phyloP scores from a whole-genome alignment of 1,140 invertebrate species.

The Spodoptera frugiperda region DNA sequence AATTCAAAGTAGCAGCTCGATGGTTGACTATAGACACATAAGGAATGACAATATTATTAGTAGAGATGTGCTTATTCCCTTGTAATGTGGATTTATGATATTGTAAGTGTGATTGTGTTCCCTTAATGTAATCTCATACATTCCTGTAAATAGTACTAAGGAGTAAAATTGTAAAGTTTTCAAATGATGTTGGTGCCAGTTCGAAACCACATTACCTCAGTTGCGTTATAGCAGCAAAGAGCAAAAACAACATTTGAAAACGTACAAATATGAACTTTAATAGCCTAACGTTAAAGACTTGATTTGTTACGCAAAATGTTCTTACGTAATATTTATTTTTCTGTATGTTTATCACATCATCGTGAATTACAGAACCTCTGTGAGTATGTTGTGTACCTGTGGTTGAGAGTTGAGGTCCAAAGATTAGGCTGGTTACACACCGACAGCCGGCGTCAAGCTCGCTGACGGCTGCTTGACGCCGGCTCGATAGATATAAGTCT shows the following conservation, averaged over 20 bases:
- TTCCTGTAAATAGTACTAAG: slow-evolving; percentile 18
- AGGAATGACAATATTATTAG: not conserved
- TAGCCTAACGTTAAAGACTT: not conserved
- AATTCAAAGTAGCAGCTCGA: slow-evolving; percentile 34
- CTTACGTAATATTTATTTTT: slow-evolving; percentile 45
- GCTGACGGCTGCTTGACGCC: slow-evolving; percentile 13
- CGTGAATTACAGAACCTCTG: slow-evolving; percentile 39
- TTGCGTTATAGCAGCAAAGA: slow-evolving; percentile 36
- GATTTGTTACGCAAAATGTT: not conserved
- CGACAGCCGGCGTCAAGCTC: not conserved
- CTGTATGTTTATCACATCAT: slow-evolving; percentile 26
- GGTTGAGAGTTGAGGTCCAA: slow-evolving; percentile 23
- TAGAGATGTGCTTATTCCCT: no score
- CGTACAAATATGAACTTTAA: not conserved
- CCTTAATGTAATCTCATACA: not conserved
- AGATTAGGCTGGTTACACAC: slow-evolving; percentile 34
- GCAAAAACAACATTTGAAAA: slow-evolving; percentile 17
- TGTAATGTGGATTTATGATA: no score
- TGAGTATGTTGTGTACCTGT: slow-evolving; percentile 34
- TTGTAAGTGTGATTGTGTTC: no score
- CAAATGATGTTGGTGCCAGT: slow-evolving; percentile 1
- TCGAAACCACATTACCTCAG: slow-evolving; percentile 12
- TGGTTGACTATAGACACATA: not conserved
- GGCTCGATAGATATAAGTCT: slow-evolving; percentile 18
- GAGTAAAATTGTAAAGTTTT: not conserved